phyloP scores from a whole-genome alignment of 2,888 invertebrate genomes.

The Didymodactylos carnosus region DNA sequence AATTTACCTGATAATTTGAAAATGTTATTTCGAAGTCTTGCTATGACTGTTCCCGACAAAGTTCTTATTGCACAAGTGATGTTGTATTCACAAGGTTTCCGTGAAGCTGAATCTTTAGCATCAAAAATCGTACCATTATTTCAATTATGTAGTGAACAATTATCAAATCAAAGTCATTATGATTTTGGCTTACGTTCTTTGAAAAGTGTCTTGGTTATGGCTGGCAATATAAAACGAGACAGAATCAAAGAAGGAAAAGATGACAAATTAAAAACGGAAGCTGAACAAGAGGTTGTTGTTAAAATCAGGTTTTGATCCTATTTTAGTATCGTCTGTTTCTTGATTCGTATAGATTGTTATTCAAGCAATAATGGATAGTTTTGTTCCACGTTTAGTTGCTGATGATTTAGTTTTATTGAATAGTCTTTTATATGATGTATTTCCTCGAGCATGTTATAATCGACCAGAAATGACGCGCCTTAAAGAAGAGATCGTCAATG shows the following conservation, averaged over 20 bases:
- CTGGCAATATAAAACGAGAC: slow-evolving; percentile 95
- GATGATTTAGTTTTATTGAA: slow-evolving; percentile 94
- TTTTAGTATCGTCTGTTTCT: slow-evolving; percentile 8
- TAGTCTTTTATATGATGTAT: slow-evolving; percentile 90
- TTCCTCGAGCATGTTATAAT: slow-evolving; percentile 89
- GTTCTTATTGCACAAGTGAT: slow-evolving; percentile 97
- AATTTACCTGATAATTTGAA: slow-evolving; percentile 97
- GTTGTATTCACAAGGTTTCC: slow-evolving; percentile 97
- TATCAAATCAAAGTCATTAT: slow-evolving; percentile 95
- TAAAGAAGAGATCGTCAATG: slow-evolving; percentile 73
- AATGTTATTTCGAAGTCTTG: slow-evolving; percentile 88
- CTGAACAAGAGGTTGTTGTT: slow-evolving; percentile 21
- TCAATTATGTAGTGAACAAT: slow-evolving; percentile 49
- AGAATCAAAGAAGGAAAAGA: slow-evolving; percentile 82
- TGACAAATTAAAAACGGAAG: slow-evolving; percentile 25
- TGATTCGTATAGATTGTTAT: slow-evolving; percentile 59
- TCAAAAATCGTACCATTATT: slow-evolving; percentile 99
- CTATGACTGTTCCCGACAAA: slow-evolving; percentile 95
- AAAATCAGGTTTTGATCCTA: neutral
- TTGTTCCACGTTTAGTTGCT: slow-evolving; percentile 96
- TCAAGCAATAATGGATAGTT: slow-evolving; percentile 95
- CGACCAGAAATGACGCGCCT: slow-evolving; percentile 75
- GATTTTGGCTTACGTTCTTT: slow-evolving; percentile 87
- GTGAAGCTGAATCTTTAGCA: slow-evolving; percentile 86
- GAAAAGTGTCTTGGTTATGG: slow-evolving; percentile 87